Evolutionary conservation across 2,113 vertebrate species (phyloP).

Genomic region (Cinclus cinclus): DNA sequence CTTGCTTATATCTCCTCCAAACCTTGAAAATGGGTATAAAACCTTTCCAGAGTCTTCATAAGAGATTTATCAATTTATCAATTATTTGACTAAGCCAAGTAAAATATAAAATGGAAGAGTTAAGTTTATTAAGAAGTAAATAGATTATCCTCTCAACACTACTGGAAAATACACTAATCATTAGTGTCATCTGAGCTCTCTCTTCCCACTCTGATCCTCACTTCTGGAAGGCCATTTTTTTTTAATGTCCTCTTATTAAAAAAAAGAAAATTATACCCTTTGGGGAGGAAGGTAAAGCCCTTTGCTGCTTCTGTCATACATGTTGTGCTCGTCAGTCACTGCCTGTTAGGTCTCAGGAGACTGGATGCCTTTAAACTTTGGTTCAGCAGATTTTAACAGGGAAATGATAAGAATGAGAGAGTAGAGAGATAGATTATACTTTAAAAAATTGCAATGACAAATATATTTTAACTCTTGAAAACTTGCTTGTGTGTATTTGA

Average conservation of each 20-base stretch:
- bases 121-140: not conserved
- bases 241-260: not conserved
- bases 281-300: not conserved
- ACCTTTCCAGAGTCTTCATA: not conserved
- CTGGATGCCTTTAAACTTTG: not conserved
- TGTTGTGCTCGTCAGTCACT: not conserved
- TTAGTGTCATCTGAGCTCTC: not conserved
- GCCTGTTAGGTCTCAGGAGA: not conserved
- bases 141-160: not conserved
- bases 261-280: not conserved
- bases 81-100: not conserved
- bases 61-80: not conserved
- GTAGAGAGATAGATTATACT: not conserved
- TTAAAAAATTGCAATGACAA: not conserved
- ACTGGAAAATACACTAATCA: not conserved
- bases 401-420: not conserved
- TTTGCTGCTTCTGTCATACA: not conserved
- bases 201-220: not conserved
- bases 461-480: not conserved
- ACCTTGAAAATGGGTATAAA: not conserved
- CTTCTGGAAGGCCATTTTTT: not conserved
- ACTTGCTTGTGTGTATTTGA: not conserved
- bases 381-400: not conserved
- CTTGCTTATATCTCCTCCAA: not conserved
- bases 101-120: not conserved